Evolutionary conservation across 2,113 vertebrate genomes (phyloP).

Genomic region (Melanotaenia duboulayi): DNA sequence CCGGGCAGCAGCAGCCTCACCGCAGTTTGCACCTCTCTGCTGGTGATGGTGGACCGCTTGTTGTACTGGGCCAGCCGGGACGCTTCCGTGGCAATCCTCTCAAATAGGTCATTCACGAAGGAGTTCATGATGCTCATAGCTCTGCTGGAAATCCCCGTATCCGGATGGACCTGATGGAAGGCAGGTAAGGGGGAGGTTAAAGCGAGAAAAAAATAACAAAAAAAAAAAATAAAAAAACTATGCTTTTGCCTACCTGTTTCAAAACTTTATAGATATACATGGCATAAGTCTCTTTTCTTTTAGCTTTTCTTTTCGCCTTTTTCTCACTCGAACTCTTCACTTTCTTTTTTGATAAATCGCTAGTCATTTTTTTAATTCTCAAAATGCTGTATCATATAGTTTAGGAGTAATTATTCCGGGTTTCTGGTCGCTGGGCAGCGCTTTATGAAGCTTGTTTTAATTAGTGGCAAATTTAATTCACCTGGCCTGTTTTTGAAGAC

Average conservation of each 20-base stretch:
- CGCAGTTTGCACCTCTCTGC: conserved; percentile 84
- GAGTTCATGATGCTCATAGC: conserved; percentile 87
- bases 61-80: conserved; percentile 84
- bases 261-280: conserved; percentile 86
- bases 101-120: conserved; percentile 84
- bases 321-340: conserved; percentile 76
- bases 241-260: conserved; percentile 79
- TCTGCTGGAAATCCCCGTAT: conserved; percentile 83
- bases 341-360: conserved; percentile 80
- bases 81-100: conserved; percentile 83
- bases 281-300: conserved; percentile 81
- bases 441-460: conserved; percentile 41
- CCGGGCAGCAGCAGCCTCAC: conserved; percentile 83
- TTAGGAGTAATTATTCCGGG: neutral
- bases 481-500: conserved; percentile 32
- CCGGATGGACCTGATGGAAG: conserved; percentile 76
- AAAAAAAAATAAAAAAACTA: neutral
- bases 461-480: conserved; percentile 57
- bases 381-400: neutral
- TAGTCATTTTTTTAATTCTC: conserved; percentile 63
- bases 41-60: conserved; percentile 85
- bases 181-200: neutral
- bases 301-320: conserved; percentile 73
- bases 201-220: neutral
- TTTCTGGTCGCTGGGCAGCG: rapidly evolving